phyloP scores from a whole-genome alignment of 2,888 invertebrate genomes.

The Tupiocoris notatus region DNA sequence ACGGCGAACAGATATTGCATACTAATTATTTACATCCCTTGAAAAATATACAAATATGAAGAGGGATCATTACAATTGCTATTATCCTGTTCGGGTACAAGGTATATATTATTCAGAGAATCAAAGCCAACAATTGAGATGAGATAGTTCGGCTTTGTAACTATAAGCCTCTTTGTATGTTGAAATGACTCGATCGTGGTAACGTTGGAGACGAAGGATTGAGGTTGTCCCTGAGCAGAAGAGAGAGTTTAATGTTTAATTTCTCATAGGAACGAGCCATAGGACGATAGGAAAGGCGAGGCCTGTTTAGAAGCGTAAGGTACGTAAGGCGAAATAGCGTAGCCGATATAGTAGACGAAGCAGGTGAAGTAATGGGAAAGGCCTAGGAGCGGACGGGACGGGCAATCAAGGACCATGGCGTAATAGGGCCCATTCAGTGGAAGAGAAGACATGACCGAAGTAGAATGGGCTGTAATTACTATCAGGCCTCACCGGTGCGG shows the following conservation, averaged over 20 bases:
- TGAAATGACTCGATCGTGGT: background rate
- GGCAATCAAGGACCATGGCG: constrained; percentile 38
- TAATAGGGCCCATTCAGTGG: constrained; percentile 38
- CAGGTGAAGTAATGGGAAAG: background rate
- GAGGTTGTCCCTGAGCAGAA: background rate
- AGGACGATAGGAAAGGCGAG: background rate
- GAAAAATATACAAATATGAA: no score
- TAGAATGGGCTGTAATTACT: constrained; percentile 42
- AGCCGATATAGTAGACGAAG: background rate
- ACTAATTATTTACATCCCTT: no score
- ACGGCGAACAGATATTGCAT: no score
- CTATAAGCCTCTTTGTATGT: no score
- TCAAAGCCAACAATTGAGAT: no score
- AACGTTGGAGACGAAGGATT: background rate
- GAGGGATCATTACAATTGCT: no score
- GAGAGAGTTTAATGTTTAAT: background rate
- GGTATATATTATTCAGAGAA: no score
- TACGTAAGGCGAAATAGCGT: background rate
- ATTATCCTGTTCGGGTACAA: no score
- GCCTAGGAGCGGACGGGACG: background rate
- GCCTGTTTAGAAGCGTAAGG: background rate
- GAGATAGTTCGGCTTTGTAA: no score
- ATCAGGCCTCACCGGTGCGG: background rate
- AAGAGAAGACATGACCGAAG: constrained; percentile 39
- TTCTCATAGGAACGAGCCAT: background rate